Conservation (phyloP, 2,888 invertebrate species). For the Thecocarcelia acutangulata region DNA sequence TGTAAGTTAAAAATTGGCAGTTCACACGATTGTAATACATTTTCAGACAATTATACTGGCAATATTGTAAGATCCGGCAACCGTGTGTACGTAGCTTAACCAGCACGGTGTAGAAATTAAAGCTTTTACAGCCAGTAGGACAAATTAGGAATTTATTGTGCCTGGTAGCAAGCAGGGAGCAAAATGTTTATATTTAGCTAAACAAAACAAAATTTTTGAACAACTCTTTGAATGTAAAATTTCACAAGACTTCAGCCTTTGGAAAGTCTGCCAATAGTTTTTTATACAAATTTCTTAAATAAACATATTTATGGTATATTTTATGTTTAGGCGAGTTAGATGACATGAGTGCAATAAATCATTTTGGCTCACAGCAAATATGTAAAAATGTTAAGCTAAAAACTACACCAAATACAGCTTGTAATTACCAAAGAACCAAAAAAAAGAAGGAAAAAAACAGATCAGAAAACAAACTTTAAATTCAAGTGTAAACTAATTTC, state of each 20-base stretch:
- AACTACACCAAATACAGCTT: constrained; percentile 59
- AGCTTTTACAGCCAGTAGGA: no score
- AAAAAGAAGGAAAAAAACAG: background rate
- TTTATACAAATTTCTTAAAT: background rate
- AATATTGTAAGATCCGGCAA: no score
- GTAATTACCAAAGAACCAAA: constrained; percentile 52
- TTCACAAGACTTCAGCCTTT: background rate
- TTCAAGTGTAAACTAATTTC: constrained; percentile 80
- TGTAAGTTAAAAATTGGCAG: no score
- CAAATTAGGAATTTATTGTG: no score
- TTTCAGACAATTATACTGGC: no score
- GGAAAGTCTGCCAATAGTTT: background rate
- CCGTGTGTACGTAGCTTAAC: no score
- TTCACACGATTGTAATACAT: no score
- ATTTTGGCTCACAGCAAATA: constrained; percentile 42
- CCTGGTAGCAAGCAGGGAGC: no score
- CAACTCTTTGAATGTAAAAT: no score
- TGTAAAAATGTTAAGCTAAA: constrained; percentile 54
- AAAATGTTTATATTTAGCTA: no score
- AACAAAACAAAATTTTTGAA: no score
- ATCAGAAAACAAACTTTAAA: constrained; percentile 75
- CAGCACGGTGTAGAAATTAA: no score
- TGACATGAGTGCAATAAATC: constrained; percentile 64
- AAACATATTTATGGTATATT: constrained; percentile 37
- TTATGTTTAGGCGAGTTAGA: constrained; percentile 61